Percentiles rank a stretch among this genome's conserved stretches.
These are phyloP conservation scores for Tetanocera ferruginea DNA, from an alignment of 2,888 invertebrate genomes.

Conservation along the genomic window DNA sequence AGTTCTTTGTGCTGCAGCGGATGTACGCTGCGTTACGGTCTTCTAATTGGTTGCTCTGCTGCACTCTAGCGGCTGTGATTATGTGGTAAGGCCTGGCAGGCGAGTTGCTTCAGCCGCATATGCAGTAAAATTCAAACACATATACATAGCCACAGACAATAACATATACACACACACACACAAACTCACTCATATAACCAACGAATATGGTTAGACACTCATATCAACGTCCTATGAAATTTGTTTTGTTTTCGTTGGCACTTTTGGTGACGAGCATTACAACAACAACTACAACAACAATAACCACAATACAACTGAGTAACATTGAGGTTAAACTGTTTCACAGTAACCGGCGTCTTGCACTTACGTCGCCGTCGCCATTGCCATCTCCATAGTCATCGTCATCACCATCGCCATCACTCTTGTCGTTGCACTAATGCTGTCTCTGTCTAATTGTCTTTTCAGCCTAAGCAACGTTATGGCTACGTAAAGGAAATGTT, in stretches of 20 bases:
- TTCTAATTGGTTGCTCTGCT: neutral
- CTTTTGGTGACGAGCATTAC: slow-evolving; percentile 1
- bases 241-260: slow-evolving; percentile 4
- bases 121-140: neutral
- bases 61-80: neutral
- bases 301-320: too few species aligned
- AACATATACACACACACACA: neutral
- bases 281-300: slow-evolving; percentile 6
- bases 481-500: too few species aligned
- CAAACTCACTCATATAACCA: neutral
- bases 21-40: neutral
- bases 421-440: too few species aligned
- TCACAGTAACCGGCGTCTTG: too few species aligned
- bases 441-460: too few species aligned
- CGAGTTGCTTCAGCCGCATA: neutral
- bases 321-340: too few species aligned
- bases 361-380: too few species aligned
- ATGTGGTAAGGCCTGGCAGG: neutral
- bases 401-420: too few species aligned
- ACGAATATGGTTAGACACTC: neutral
- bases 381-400: too few species aligned
- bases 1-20: neutral
- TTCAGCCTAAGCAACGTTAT: too few species aligned
- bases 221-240: neutral
- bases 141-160: too few species aligned